These are phyloP conservation scores for Ommatoiulus sabulosus DNA, from an alignment of 2,888 invertebrate species.

Conservation along the genomic window DNA sequence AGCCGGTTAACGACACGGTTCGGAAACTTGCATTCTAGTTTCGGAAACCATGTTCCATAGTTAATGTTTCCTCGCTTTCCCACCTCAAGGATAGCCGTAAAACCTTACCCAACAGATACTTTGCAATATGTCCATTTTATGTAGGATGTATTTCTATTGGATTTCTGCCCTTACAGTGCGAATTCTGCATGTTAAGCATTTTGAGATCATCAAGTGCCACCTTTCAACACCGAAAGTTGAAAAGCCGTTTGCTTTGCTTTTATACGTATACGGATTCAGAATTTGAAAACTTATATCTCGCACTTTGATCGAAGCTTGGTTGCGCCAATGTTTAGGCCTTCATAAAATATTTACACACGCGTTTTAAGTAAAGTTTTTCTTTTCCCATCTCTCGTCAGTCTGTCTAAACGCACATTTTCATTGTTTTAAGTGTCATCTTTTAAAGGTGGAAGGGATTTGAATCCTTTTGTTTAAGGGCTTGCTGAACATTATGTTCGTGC, in stretches of 20 bases:
- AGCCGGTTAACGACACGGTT: too few species aligned
- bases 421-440: constrained; percentile 24
- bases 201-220: background rate
- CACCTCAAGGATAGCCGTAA: too few species aligned
- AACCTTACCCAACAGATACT: too few species aligned
- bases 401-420: background rate
- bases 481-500: background rate
- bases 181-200: too few species aligned
- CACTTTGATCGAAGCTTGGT: background rate
- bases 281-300: background rate
- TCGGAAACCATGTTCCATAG: too few species aligned
- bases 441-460: constrained; percentile 15
- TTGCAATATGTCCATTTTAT: background rate
- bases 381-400: background rate
- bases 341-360: background rate
- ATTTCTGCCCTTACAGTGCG: background rate
- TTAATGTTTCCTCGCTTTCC: too few species aligned
- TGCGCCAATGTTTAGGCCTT: background rate
- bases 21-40: too few species aligned
- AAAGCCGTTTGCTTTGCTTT: background rate
- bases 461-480: background rate
- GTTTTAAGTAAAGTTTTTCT: background rate
- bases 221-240: background rate
- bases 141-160: background rate
- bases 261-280: background rate